Percentiles rank a stretch among this genome's conserved stretches.
phyloP scores from a whole-genome alignment of 2,113 vertebrate species.

The Brachyhypopomus gauderio region DNA sequence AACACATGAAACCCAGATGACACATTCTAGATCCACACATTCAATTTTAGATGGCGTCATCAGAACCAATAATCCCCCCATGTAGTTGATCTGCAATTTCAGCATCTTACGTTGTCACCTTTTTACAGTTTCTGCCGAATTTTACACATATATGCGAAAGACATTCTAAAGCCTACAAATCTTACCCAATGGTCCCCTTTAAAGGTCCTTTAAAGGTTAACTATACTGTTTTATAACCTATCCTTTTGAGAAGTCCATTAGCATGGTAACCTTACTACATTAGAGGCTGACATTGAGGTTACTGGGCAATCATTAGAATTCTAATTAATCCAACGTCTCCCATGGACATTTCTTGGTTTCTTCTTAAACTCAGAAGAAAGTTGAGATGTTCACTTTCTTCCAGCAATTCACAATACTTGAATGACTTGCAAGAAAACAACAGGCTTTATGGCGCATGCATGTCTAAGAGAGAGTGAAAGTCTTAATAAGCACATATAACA shows the following conservation, averaged over 20 bases:
- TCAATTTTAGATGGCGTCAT: not conserved
- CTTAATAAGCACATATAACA: not conserved
- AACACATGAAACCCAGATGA: not conserved
- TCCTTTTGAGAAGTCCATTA: conserved; percentile 50
- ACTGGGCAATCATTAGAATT: conserved; percentile 49
- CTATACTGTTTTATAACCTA: conserved; percentile 53
- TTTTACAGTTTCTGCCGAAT: conserved; percentile 25
- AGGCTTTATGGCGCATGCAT: not conserved
- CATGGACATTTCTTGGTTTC: conserved; percentile 32
- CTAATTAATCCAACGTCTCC: conserved; percentile 49
- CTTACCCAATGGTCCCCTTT: conserved; percentile 34
- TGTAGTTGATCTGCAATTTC: conserved; percentile 9
- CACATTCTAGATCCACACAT: not conserved
- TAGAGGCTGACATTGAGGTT: conserved; percentile 43
- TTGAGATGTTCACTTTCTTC: not conserved
- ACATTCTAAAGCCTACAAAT: conserved; percentile 36
- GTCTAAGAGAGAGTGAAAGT: not conserved
- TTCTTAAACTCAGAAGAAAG: conserved; percentile 22
- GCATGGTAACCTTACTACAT: conserved; percentile 44
- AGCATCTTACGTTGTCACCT: not conserved
- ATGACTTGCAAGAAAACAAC: not conserved
- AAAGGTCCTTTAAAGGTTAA: conserved; percentile 54
- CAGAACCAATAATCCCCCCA: not conserved
- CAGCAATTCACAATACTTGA: not conserved
- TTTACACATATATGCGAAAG: conserved; percentile 30